Evolutionary conservation across 1,140 invertebrate genomes (phyloP).

Genomic region (Physella acuta): DNA sequence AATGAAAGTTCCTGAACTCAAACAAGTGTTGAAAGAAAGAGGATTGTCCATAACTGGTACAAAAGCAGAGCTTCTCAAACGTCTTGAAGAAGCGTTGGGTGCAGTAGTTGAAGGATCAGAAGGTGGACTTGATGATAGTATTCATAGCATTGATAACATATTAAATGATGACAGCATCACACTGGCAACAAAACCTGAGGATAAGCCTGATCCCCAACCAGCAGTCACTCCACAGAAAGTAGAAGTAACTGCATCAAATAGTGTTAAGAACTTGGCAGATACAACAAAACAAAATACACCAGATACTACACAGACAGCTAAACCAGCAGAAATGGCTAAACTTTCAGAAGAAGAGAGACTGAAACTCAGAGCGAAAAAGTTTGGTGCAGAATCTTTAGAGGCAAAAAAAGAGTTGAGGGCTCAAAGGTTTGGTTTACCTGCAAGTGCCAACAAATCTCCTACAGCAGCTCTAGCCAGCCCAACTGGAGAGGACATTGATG

Average conservation of each 20-base stretch:
- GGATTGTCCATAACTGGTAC: conserved; percentile 12
- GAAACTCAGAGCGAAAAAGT: no score
- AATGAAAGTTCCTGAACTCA: conserved; percentile 20
- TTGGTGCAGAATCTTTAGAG: conserved; percentile 7
- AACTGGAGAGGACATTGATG: not conserved
- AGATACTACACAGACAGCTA: not conserved
- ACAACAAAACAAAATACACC: not conserved
- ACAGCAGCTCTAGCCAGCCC: no score
- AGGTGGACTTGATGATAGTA: not conserved
- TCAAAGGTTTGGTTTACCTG: no score
- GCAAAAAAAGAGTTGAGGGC: conserved; percentile 21
- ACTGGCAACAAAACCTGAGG: not conserved
- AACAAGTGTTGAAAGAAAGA: conserved; percentile 21
- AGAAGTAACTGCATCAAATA: no score
- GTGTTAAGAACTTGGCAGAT: no score
- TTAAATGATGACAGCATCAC: not conserved
- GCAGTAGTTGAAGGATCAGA: conserved; percentile 8
- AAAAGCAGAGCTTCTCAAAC: conserved; percentile 16
- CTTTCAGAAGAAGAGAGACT: conserved; percentile 7
- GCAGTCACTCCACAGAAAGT: no score
- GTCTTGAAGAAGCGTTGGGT: conserved; percentile 1
- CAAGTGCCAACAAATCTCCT: no score
- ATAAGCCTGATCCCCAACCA: not conserved
- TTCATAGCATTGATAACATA: conserved; percentile 15
- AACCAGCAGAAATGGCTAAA: conserved; percentile 9